phyloP scores from a whole-genome alignment of 2,113 vertebrate genomes.

The Colius striatus region DNA sequence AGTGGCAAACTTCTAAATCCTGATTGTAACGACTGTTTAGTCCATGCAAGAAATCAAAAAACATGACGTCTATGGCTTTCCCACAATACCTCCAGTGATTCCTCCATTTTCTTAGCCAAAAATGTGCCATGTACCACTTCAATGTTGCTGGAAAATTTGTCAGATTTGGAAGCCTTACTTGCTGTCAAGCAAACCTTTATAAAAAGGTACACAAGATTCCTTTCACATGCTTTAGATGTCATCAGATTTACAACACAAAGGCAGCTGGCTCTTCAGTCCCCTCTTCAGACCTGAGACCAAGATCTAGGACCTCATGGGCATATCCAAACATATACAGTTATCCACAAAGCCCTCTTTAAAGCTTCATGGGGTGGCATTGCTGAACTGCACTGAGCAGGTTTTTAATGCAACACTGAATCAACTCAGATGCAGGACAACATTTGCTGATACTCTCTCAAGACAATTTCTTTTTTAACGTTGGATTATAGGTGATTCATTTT shows the following conservation, averaged over 20 bases:
- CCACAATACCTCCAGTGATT: not conserved
- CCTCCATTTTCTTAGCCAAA: not conserved
- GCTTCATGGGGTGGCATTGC: not conserved
- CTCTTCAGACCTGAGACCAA: not conserved
- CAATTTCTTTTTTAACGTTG: not conserved
- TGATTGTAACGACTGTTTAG: not conserved
- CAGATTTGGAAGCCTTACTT: not conserved
- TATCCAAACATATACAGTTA: not conserved
- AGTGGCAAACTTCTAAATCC: not conserved
- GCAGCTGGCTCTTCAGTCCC: not conserved
- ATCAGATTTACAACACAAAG: not conserved
- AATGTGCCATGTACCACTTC: not conserved
- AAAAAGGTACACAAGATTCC: not conserved
- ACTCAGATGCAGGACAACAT: not conserved
- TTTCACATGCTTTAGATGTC: not conserved
- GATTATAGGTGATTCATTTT: not conserved
- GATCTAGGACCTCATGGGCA: not conserved
- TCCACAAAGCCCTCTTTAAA: not conserved
- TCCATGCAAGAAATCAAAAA: not conserved
- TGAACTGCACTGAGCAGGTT: not conserved
- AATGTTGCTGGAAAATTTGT: not conserved
- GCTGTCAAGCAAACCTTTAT: not conserved
- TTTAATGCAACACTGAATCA: not conserved
- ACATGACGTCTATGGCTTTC: not conserved
- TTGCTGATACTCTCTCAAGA: not conserved